A percentile compares a stretch with the other conserved stretches of the same genome.
Conservation (phyloP, 2,113 vertebrate genomes). For the Passer montanus region DNA sequence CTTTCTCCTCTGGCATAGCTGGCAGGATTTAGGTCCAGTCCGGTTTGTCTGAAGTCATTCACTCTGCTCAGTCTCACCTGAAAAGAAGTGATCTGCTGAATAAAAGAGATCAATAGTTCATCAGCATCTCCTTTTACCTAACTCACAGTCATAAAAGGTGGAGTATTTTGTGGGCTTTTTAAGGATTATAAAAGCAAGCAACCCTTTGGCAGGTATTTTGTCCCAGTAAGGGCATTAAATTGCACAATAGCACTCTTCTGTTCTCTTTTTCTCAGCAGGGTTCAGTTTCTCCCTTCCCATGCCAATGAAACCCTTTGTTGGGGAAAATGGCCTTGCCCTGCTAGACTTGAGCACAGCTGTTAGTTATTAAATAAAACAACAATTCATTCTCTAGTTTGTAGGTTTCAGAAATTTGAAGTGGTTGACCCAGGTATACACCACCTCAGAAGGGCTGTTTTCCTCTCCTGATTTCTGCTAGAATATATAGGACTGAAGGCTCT, state of each 20-base stretch:
- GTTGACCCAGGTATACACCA: not conserved
- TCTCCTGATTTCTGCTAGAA: not conserved
- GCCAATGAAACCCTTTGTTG: not conserved
- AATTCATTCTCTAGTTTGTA: not conserved
- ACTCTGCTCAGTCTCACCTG: not conserved
- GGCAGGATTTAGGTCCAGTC: not conserved
- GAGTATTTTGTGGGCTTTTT: not conserved
- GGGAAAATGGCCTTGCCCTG: not conserved
- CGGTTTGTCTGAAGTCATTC: not conserved
- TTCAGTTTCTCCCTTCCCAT: not conserved
- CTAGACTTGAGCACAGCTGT: not conserved
- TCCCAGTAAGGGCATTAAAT: not conserved
- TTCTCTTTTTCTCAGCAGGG: not conserved
- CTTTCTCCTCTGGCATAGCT: not conserved
- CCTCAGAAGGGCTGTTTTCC: not conserved
- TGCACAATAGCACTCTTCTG: not conserved
- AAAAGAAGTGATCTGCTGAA: not conserved
- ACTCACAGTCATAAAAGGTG: not conserved
- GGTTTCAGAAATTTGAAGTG: not conserved
- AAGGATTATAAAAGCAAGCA: not conserved
- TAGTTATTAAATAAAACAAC: not conserved
- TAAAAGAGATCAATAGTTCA: not conserved
- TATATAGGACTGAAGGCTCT: not conserved
- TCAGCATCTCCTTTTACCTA: not conserved
- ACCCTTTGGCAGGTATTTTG: not conserved